Percentiles rank a stretch among this genome's conserved stretches.
phyloP scores from a whole-genome alignment of 2,113 vertebrate species.

The Phyllostomus discolor region DNA sequence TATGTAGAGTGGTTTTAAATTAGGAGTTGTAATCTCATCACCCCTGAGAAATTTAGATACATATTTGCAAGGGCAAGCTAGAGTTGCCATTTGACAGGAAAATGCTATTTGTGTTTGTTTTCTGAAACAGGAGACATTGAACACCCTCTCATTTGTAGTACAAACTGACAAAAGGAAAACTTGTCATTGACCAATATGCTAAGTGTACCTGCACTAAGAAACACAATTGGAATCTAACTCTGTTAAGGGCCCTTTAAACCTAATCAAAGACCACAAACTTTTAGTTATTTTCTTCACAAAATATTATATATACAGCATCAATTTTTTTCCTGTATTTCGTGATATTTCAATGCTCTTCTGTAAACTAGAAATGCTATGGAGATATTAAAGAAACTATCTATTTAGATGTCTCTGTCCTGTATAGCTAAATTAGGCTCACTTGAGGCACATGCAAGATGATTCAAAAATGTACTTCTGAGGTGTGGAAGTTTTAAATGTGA shows the following conservation, averaged over 20 bases:
- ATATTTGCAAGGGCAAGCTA: neutral
- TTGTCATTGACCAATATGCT: neutral
- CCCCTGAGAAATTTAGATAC: neutral
- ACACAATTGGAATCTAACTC: neutral
- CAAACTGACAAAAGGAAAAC: neutral
- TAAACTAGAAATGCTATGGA: neutral
- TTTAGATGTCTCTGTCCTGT: neutral
- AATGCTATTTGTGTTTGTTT: neutral
- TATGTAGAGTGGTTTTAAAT: neutral
- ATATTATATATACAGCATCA: neutral
- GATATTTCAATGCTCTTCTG: neutral
- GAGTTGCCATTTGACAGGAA: neutral
- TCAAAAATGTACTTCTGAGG: neutral
- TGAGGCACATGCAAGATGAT: neutral
- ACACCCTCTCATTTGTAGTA: neutral
- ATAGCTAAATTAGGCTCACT: neutral
- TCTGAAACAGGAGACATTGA: neutral
- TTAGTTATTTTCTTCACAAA: neutral
- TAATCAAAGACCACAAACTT: neutral
- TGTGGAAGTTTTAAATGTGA: neutral
- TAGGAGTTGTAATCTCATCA: neutral
- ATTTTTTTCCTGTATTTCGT: neutral
- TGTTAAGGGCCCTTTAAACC: fast-evolving
- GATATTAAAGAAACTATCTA: neutral
- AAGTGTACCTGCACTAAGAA: neutral